These are phyloP conservation scores for Drosophila anomalata DNA, from an alignment of 2,888 invertebrate genomes.

Conservation along the genomic window DNA sequence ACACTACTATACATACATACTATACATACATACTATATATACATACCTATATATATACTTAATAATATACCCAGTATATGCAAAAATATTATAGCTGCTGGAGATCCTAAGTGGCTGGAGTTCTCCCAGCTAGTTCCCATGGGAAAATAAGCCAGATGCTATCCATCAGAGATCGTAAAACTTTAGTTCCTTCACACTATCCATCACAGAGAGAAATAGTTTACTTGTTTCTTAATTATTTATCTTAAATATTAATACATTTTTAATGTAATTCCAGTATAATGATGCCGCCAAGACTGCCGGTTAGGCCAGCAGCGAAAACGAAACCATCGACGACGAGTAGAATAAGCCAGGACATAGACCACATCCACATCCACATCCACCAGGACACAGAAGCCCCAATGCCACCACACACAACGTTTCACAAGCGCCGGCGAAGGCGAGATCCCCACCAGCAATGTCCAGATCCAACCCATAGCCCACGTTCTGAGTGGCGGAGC, in stretches of 20 bases:
- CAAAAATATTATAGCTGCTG: neutral
- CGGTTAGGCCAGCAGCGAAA: constrained; percentile 34
- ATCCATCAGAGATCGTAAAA: constrained; percentile 1
- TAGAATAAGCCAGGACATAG: constrained; percentile 31
- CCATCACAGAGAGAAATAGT: neutral
- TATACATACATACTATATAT: neutral
- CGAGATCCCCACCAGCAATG: constrained; percentile 27
- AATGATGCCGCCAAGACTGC: constrained; percentile 56
- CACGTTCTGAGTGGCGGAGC: constrained; percentile 5
- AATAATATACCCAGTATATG: too few species aligned
- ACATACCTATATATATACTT: neutral
- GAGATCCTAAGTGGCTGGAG: neutral
- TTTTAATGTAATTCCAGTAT: constrained; percentile 46
- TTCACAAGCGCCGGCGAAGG: constrained; percentile 65
- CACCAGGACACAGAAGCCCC: neutral
- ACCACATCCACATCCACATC: constrained; percentile 6
- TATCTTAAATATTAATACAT: neutral
- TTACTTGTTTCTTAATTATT: neutral
- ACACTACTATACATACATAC: neutral
- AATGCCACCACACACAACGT: constrained; percentile 33
- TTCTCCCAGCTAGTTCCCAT: neutral
- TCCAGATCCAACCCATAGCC: constrained; percentile 9
- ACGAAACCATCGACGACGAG: constrained; percentile 48
- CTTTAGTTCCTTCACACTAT: neutral
- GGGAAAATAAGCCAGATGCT: constrained; percentile 6